phyloP scores from a whole-genome alignment of 2,888 invertebrate species.

The Erannis defoliaria region DNA sequence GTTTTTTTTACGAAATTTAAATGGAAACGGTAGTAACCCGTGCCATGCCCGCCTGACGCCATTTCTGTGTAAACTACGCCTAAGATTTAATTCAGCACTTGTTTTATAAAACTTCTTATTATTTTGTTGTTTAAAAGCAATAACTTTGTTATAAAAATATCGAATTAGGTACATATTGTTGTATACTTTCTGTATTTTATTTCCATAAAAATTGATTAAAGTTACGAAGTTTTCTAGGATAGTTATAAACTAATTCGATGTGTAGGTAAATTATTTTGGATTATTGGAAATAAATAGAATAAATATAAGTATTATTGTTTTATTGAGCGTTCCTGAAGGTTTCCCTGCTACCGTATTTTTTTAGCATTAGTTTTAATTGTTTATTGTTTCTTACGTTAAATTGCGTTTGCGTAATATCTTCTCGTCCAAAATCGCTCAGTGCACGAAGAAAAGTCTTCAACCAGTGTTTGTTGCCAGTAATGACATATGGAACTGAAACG shows the following conservation, averaged over 20 bases:
- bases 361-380: no score
- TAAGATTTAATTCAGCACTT: not conserved
- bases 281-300: constrained; percentile 57
- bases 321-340: not conserved
- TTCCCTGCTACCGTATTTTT: no score
- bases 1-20: no score
- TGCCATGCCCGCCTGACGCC: no score
- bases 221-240: constrained; percentile 57
- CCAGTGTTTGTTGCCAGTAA: no score
- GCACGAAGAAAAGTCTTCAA: no score
- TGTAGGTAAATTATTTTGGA: constrained; percentile 82
- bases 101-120: not conserved
- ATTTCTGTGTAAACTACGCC: no score
- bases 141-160: not conserved
- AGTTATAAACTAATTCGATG: constrained; percentile 67
- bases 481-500: no score
- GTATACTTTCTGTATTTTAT: constrained; percentile 8
- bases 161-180: not conserved
- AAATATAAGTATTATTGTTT: constrained; percentile 13
- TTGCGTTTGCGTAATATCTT: no score
- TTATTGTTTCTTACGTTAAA: no score
- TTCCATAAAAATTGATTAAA: constrained; percentile 4
- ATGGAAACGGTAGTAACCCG: no score
- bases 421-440: no score
- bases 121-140: not conserved